Evolutionary conservation across 92 coral and sea anemone species (phyloP), one percentile per base, ranked within the genome.

Genomic region (Hydrozoanthus gracilis): DNA sequence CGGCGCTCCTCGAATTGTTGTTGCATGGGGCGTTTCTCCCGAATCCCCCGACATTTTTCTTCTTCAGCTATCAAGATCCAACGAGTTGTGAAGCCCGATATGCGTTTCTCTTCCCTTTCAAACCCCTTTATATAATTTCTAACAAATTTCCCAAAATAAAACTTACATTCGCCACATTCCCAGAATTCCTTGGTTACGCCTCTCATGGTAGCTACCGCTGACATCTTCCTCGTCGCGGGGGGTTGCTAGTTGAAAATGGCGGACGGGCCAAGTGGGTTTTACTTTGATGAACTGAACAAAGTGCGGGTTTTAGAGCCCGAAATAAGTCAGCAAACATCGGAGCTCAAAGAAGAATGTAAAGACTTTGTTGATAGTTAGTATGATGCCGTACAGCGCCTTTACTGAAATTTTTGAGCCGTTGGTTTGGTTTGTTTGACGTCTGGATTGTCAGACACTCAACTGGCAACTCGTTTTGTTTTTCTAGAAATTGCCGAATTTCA

Each of bases 281-380:
- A 96, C 82, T 95, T 96, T 82, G 99, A 96, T 76, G 99, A 96
- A 73, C 92, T 96, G 55, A 95, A 95, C 85, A 96, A 96, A 96
- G 93, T 96, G 71, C 95, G 99, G 45, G 99, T 96, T 86, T 86
- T 96, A 51, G 99, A 96, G 84, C 99, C 99, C 50, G 99, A 96
- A 90, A 94, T 96, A 45, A 91, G 93, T 90, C 95, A 92, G 47
- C 96, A 96, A 75, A 96, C 99, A 11, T 91, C 91, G 27, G 98
- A 96, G 79, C 92, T 96, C 13, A 96, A 96, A 87, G 96, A 96
- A 86, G 99, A 96, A 76, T 96, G 99, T 64, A 96, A 96, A 92
- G 99, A 95, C 71, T 96, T 96, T 77, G 99, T 96, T 27, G 99
- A 90, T 75, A 96, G 99, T 96, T 56, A 93, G 99, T 92, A 52